phyloP scores from a whole-genome alignment of 2,113 vertebrate species.

The Otis tarda region DNA sequence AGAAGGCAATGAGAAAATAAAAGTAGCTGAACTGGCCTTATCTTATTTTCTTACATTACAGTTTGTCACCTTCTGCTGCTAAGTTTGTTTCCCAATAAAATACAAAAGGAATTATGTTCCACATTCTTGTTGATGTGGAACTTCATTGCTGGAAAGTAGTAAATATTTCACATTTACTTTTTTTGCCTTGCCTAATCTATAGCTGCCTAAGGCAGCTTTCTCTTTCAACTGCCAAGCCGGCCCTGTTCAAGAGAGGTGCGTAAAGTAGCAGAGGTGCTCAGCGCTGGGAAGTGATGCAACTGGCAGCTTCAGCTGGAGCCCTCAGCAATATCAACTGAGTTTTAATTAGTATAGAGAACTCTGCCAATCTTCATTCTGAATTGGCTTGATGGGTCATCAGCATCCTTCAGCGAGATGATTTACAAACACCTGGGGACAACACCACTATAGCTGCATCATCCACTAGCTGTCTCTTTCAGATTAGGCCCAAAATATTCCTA shows the following conservation, averaged over 20 bases:
- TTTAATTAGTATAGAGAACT: neutral
- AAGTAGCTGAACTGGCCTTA: neutral
- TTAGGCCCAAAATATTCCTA: neutral
- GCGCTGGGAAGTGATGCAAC: rapidly evolving
- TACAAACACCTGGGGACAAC: neutral
- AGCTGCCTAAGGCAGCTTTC: neutral
- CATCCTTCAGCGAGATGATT: neutral
- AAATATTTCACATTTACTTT: neutral
- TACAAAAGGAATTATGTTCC: neutral
- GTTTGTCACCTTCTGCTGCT: neutral
- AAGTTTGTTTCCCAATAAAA: neutral
- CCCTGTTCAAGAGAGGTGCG: neutral
- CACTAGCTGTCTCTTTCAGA: neutral
- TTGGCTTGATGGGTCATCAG: neutral
- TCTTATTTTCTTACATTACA: neutral
- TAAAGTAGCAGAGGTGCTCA: neutral
- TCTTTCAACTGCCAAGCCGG: neutral
- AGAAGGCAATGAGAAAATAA: neutral
- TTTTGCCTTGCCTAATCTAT: neutral
- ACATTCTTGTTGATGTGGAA: rapidly evolving
- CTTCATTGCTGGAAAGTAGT: neutral
- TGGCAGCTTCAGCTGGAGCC: neutral
- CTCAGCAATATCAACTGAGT: neutral
- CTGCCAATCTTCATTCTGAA: neutral
- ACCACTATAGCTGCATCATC: neutral